Evolutionary conservation across 2,888 invertebrate species (phyloP).

Genomic region (Fragum sueziense): DNA sequence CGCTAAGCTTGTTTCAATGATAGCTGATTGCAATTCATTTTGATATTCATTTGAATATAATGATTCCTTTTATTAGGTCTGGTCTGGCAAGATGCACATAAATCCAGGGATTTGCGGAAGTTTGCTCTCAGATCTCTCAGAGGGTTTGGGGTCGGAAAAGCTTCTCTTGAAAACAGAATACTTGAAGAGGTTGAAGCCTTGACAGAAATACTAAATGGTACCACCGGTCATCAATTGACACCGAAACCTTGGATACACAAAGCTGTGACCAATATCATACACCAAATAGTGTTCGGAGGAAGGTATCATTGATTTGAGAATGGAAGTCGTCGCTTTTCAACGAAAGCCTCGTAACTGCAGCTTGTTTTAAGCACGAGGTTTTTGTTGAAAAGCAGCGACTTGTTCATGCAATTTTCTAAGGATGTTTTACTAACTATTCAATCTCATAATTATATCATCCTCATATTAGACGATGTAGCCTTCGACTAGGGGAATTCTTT

Average conservation of each 20-base stretch:
- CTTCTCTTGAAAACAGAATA: conserved; percentile 53
- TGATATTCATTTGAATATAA: too few species aligned
- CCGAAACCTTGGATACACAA: conserved; percentile 29
- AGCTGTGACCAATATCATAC: conserved; percentile 60
- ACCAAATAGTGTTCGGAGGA: conserved; percentile 61
- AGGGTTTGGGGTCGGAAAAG: conserved; percentile 65
- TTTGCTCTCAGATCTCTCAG: conserved; percentile 54
- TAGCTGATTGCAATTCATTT: too few species aligned
- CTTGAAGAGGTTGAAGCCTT: conserved; percentile 49
- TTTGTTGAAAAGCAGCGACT: too few species aligned
- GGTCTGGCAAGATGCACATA: conserved; percentile 43
- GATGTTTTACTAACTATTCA: too few species aligned
- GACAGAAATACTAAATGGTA: conserved; percentile 20
- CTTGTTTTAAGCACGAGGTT: too few species aligned
- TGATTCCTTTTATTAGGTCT: conserved; percentile 48
- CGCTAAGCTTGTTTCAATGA: too few species aligned
- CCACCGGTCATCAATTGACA: conserved; percentile 17
- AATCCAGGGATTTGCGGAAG: conserved; percentile 47
- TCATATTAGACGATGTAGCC: too few species aligned
- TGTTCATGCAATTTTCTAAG: neutral
- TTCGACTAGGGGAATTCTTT: too few species aligned
- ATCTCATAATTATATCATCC: too few species aligned
- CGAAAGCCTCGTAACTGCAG: too few species aligned
- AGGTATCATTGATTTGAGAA: conserved; percentile 55
- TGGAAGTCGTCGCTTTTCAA: too few species aligned